phyloP scores from a whole-genome alignment of 2,888 invertebrate species.

The Hanleya hanleyi region DNA sequence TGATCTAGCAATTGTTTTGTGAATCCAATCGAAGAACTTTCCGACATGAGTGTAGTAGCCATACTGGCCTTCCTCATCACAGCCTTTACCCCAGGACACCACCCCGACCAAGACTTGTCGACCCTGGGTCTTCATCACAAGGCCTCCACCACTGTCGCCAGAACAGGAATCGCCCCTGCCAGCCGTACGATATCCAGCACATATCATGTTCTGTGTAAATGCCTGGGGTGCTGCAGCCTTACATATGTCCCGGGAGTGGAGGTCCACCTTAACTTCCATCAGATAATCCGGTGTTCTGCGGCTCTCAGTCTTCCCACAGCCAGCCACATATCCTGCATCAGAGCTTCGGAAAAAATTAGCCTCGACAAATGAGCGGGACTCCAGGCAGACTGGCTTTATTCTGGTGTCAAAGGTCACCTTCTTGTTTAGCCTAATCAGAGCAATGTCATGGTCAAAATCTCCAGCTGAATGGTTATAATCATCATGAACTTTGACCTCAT shows the following conservation, averaged over 20 bases:
- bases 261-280: background rate
- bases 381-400: background rate
- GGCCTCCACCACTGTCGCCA: background rate
- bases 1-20: background rate
- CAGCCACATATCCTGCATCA: background rate
- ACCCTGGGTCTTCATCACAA: background rate
- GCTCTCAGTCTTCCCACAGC: background rate
- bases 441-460: background rate
- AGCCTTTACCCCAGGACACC: background rate
- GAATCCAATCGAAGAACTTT: background rate
- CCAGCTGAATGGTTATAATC: background rate
- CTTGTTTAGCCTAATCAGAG: background rate
- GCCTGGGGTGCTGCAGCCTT: background rate
- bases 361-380: background rate
- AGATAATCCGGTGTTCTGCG: background rate
- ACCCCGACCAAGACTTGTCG: background rate
- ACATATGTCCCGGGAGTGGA: background rate
- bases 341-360: background rate
- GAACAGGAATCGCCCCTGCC: background rate
- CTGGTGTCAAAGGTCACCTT: background rate
- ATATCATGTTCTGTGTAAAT: background rate
- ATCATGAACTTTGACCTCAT: background rate
- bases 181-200: constrained; percentile 6
- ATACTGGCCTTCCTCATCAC: background rate
- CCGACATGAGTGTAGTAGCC: constrained; percentile 1